A percentile compares a stretch with the other conserved stretches of the same genome.
Evolutionary conservation across 30 jellyfish, hydroid and myxozoan species (phyloP).

Genomic region (Mastigias papua): DNA sequence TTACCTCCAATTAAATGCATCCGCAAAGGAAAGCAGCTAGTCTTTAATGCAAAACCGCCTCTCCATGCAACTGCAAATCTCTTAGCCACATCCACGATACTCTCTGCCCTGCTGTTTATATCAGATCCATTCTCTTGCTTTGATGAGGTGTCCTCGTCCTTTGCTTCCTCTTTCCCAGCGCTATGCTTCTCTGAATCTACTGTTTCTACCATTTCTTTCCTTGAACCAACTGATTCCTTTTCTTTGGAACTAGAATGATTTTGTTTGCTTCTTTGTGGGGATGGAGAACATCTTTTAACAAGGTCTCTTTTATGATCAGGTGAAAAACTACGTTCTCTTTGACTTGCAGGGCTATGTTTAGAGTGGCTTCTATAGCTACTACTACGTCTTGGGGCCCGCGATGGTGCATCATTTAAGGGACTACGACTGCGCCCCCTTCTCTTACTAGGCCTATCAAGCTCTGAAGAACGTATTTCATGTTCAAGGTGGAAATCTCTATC

Average conservation of each 20-base stretch:
- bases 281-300: constrained; percentile 59
- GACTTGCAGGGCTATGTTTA: constrained; percentile 68
- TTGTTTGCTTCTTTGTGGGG: constrained; percentile 63
- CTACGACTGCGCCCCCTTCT: constrained; percentile 92
- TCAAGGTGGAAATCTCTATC: constrained; percentile 50
- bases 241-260: constrained; percentile 66
- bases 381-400: constrained; percentile 68
- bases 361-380: constrained; percentile 75
- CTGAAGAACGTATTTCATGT: constrained; percentile 50
- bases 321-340: constrained; percentile 62
- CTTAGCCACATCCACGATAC: constrained; percentile 91
- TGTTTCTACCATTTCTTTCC: constrained; percentile 18
- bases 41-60: constrained; percentile 97
- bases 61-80: constrained; percentile 99
- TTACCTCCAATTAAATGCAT: constrained; percentile 98
- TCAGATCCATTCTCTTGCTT: constrained; percentile 76
- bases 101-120: constrained; percentile 54
- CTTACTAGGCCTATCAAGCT: constrained; percentile 70
- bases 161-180: constrained; percentile 22
- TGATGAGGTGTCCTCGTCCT: constrained; percentile 32
- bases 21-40: constrained; percentile 96
- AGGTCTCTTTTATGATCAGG: constrained; percentile 63
- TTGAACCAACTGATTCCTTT: constrained; percentile 39
- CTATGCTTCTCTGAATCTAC: constrained; percentile 52
- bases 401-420: constrained; percentile 74